Evolutionary conservation across 1,140 invertebrate species (phyloP), one percentile per base, ranked within the genome.

Genomic region (Lordiphosa clarofinis): DNA sequence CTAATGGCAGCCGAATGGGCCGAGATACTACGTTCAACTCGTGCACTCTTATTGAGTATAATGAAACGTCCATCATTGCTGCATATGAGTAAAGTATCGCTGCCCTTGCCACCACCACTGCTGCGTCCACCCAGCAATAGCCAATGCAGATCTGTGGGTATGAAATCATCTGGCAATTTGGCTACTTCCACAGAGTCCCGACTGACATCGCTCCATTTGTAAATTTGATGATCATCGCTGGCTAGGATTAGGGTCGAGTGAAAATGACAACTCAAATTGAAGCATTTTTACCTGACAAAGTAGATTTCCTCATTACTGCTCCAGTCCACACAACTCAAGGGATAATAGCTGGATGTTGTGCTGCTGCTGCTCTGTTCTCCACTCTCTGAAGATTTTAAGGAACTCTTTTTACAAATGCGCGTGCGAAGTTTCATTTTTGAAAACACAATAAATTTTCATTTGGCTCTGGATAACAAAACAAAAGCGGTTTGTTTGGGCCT

Each of bases 1-100:
- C 97, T 91, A 49, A 96, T 94, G 10, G 97, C 96, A n/a, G 95
- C 97, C 89, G 95, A 94, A 88, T 99, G 98, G 39, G 96, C 98
- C 44, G 95, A 94, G 0, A 99, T 93, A 69, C 92, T 95, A 88
- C 98, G 97, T 89, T 99, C 98, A 55, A 98, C 94, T 37, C 97
- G 91, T 5, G 97, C 97, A 88, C 92, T 94, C 88, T 94, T 94
- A 86, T 94, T 96, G 1, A 99, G 90, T 43, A 99, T 93, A 12
- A 90, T 89, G 78, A 90, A 91, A 76, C 90, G 90, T 89, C 97
- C 97, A 92, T 99, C 97, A n/a, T 95, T 94, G 44, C 95, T 94
- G 24, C 95, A 95, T 4, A 99, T 92, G 13, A 97, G 91, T 78
- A 99, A 92, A 21, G 97, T 92, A 87, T 99, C 97, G 50, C 93